Base-by-base conservation (phyloP, 35 echinoderm and acorn worm species). In the Chiridota heheva region DNA sequence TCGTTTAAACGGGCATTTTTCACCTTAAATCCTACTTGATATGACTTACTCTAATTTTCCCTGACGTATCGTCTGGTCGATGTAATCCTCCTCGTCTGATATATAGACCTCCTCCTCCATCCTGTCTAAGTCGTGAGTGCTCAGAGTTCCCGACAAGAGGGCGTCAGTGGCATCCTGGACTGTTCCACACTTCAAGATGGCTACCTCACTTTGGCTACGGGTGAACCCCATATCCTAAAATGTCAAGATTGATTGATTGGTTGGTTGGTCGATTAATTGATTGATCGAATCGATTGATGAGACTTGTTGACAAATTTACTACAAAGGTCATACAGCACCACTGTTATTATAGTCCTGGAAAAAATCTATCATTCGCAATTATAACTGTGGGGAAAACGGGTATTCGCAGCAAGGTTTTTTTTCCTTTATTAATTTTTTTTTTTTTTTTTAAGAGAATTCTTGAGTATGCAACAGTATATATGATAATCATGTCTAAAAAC, bases 201-300 rank as follows among this genome's bases (percentile, higher is more conserved):
- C 95, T 26, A 74, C 73, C 46, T 98, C 95, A 61, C 95, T 88
- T 66, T 91, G 95, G 3, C 55, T 72, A 20, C 70, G 65, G 43
- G 63, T 66, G 37, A 98, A 98, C 29, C 95, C 95, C 95, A 98
- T 98, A 49, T 98, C 95, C 95, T 98, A 67, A 6, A 72, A 72
- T 2, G 40, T 65, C 8, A 22, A 55, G 48, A 55, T 55, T 12
- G 48, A 55, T 13, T 13, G 48, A 55, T 12, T 1, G 29, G 10
- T 16, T 0, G 35, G 26, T n/a, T 24, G 29, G 26, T 24, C 13
- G 61, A 0, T 15, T 15, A 33, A 65, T 24, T 15, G 61, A 65
- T 0, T 16, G 26, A 33, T 15, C 61, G 35, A 8, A 16, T 1
- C 13, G 12, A 33, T 30, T 33, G 35, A 30, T 0, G 26, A 26